These are phyloP conservation scores for Nudaria mundana DNA, from an alignment of 2,888 invertebrate genomes.

Conservation along the genomic window DNA sequence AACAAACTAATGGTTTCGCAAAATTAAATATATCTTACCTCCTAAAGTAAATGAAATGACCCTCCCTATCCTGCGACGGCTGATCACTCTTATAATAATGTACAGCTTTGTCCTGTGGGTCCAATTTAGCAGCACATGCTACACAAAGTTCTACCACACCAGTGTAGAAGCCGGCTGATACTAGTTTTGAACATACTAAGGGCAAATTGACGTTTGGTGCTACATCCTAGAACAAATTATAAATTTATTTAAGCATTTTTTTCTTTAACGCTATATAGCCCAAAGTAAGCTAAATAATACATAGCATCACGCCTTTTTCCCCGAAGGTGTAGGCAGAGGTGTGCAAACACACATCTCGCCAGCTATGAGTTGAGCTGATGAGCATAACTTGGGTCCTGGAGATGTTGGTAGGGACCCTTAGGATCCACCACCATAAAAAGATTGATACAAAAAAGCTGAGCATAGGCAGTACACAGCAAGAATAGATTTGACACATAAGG, in stretches of 20 bases:
- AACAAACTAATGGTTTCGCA: background rate
- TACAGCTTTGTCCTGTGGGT: conserved; percentile 92
- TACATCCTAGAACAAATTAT: conserved; percentile 80
- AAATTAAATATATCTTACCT: conserved; percentile 71
- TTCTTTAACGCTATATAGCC: too few relatives aligned
- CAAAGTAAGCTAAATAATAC: too few relatives aligned
- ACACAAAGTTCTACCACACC: conserved; percentile 95
- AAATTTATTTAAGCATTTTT: background rate
- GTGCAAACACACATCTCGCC: too few relatives aligned
- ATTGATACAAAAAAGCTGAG: too few relatives aligned
- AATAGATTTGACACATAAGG: too few relatives aligned
- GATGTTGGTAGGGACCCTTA: too few relatives aligned
- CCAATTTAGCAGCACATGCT: conserved; percentile 91
- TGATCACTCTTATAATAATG: conserved; percentile 94
- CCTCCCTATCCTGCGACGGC: conserved; percentile 91
- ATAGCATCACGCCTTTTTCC: too few relatives aligned
- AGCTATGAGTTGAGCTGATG: too few relatives aligned
- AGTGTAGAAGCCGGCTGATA: conserved; percentile 89
- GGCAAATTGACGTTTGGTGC: conserved; percentile 92
- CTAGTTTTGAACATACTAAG: conserved; percentile 92
- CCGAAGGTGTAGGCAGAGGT: too few relatives aligned
- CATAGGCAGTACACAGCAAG: too few relatives aligned
- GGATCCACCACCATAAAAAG: too few relatives aligned
- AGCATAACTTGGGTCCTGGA: too few relatives aligned
- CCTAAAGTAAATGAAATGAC: conserved; percentile 86